Base-by-base conservation (phyloP, 2,888 invertebrate genomes). In the Hirtodrosophila alboralis region DNA sequence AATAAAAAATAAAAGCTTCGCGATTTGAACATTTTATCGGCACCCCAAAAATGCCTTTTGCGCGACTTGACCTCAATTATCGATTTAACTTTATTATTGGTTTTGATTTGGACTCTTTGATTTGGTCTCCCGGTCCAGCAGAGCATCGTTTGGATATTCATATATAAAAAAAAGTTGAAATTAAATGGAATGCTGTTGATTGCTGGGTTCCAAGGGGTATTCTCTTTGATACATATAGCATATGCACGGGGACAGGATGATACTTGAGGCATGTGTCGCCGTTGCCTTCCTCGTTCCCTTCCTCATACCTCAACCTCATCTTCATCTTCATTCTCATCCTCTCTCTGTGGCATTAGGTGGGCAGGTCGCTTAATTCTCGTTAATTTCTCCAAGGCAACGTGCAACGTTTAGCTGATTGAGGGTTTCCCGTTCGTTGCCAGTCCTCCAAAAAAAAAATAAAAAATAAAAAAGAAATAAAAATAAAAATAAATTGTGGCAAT, bases 11-110 rank as follows among this genome's bases (percentile, higher is more conserved):
- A n/a, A n/a, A 62, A 61, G 64, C 56, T 43, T 41, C 40, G 49
- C 59, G 60, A 48, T 49, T 36, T 44, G 53, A 67, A 67, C 60
- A 61, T 54, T 38, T 48, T 49, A 58, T 58, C 51, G 40, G 43
- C 45, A n/a, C 52, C 44, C 61, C 61, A 18, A 49, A 57, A 71
- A 60, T 54, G 45, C 58, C 63, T 49, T 49, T 47, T 57, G n/a
- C n/a, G n/a, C 62, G 59, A 59, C 64, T 69, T 84, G 85, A 89
- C 89, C 89, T 88, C 90, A 90, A 90, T 90, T 90, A 90, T 90
- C 90, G 89, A 90, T 90, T 90, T 90, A 90, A 89, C 77, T 90
- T 90, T 90, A 90, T 90, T 90, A 90, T 90, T 90, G 88, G 90
- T 89, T 90, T 89, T 89, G 88, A 87, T 84, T 80, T 77, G 72